phyloP scores from a whole-genome alignment of 2,888 invertebrate species.

The Nephrotoma guestfalica region DNA sequence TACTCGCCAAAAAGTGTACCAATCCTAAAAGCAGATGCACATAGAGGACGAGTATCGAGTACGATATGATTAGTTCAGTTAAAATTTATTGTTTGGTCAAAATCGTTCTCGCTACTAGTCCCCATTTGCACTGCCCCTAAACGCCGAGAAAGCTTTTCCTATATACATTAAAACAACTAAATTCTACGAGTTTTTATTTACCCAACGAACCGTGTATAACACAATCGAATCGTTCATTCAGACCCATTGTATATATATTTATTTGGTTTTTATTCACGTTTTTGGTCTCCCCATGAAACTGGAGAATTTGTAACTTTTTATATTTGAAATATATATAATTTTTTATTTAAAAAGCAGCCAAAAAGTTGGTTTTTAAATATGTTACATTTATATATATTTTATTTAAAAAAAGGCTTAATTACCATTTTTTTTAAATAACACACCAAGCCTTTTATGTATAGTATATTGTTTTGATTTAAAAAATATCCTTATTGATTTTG shows the following conservation, averaged over 20 bases:
- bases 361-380: background rate
- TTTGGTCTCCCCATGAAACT: background rate
- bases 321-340: background rate
- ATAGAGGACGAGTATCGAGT: no score
- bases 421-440: no score
- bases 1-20: no score
- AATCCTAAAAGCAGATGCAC: no score
- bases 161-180: no score
- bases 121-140: no score
- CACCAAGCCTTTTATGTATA: background rate
- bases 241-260: background rate
- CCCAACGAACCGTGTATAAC: background rate
- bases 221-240: background rate
- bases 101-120: no score
- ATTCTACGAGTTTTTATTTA: background rate
- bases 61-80: no score
- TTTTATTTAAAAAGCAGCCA: background rate
- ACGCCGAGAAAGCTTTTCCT: no score
- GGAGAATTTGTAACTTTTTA: background rate
- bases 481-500: background rate
- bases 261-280: background rate
- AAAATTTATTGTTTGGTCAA: no score
- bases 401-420: background rate
- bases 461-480: background rate
- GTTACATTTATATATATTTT: background rate